Base-by-base conservation (phyloP, 2,113 vertebrate genomes). In the Percina caprodes region DNA sequence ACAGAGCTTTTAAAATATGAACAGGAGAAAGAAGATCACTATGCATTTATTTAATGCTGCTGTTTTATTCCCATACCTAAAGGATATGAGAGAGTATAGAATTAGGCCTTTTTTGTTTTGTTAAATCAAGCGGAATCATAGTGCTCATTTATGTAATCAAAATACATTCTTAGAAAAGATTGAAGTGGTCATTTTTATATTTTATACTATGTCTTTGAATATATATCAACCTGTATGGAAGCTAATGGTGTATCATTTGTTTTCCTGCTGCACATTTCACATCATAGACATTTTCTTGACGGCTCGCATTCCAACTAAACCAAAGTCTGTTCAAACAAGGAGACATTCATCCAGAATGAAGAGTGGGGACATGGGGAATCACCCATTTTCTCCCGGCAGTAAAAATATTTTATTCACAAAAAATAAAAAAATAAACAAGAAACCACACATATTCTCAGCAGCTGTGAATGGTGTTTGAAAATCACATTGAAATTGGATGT, bases 111-210 rank as follows among this genome's bases (percentile, higher is more conserved):
- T 67, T 67, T 6, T 49, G 13, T 48, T 18, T 18, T 49, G 88
- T 90, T 74, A 86, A 82, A 80, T 85, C 87, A 92, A 92, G 91
- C 92, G 90, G 84, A 88, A 86, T 78, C 71, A 91, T 86, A 77
- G 77, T 88, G 82, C 73, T 87, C 82, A 87, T 88, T 94, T 88
- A 94, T 84, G 92, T 92, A 88, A 89, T 92, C 86, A 94, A 96
- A 95, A 95, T 95, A 95, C 95, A 95, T 95, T 95, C 94, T 94
- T 95, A 94, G 90, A 95, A 94, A 95, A 94, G 90, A 90, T 88
- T 62, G 1, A 86, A 75, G 77, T 77, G 65, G 49, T 88, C 55
- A 51, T 91, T 76, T 90, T 82, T 88, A 86, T 90, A 88, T 87
- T 85, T 86, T 87, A 89, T 89, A 85, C 71, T 83, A 86, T 87